Evolutionary conservation across 2,888 invertebrate genomes (phyloP).

Genomic region (Agriopis leucophaearia): DNA sequence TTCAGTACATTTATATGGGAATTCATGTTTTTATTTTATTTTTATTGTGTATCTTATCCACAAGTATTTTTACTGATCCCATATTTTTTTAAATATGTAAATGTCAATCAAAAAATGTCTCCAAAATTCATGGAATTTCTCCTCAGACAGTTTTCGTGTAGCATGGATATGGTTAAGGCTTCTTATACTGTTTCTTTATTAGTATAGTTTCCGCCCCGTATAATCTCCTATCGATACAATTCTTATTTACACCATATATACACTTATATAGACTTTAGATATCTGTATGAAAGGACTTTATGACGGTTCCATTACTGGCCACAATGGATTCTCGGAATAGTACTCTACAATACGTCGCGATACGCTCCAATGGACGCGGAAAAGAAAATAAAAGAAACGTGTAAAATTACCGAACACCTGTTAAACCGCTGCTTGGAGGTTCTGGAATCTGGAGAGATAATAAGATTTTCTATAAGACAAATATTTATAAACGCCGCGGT

Average conservation of each 20-base stretch:
- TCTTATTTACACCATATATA: neutral
- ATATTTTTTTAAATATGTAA: no score
- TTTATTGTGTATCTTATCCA: no score
- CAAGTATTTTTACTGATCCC: no score
- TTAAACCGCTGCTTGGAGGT: slow-evolving; percentile 55
- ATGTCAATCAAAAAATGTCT: no score
- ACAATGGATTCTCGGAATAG: slow-evolving; percentile 42
- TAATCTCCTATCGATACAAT: neutral
- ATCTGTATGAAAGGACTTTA: slow-evolving; percentile 36
- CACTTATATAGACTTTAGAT: neutral
- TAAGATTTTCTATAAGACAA: neutral
- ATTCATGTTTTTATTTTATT: no score
- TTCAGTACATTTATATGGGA: no score
- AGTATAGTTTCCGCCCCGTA: no score
- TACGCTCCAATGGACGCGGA: slow-evolving; percentile 60
- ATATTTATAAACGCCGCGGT: no score
- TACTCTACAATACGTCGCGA: slow-evolving; percentile 48
- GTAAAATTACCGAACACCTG: slow-evolving; percentile 55
- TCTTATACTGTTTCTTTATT: no score
- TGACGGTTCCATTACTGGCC: slow-evolving; percentile 45
- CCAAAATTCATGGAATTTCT: no score
- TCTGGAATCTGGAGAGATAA: slow-evolving; percentile 3
- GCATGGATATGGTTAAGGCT: no score
- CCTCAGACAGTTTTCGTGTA: no score
- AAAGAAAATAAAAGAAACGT: slow-evolving; percentile 56